Conservation (phyloP, 2,797 vertebrate species). For the Phoxinus dragarum region DNA sequence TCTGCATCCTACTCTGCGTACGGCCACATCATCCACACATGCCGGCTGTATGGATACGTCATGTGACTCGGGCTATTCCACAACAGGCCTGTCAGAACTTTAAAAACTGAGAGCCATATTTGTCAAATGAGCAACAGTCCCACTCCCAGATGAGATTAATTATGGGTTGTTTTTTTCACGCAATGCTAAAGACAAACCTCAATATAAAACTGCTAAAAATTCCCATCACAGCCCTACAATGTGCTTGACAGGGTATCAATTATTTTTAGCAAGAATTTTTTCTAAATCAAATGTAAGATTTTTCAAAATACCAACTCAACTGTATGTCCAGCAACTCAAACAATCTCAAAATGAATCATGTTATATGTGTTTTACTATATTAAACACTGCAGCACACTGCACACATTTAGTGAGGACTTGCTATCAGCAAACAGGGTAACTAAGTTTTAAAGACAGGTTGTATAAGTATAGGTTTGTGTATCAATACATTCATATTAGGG, state of each 20-base stretch:
- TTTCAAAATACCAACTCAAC: neutral
- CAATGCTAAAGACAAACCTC: slow-evolving; percentile 51
- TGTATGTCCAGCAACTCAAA: neutral
- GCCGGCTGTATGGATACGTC: slow-evolving; percentile 53
- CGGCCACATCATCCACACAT: slow-evolving; percentile 70
- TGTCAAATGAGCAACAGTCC: neutral
- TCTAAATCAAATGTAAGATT: neutral
- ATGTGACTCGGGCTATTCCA: neutral
- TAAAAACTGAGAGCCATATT: slow-evolving; percentile 39
- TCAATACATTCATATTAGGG: no score
- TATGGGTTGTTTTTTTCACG: neutral
- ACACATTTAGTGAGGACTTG: neutral
- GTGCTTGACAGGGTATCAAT: neutral
- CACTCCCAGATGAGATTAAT: neutral
- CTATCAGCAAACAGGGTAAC: no score
- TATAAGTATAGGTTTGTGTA: no score
- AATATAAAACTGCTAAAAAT: neutral
- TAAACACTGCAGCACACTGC: neutral
- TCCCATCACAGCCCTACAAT: neutral
- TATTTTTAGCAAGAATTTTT: neutral
- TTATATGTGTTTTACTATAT: neutral
- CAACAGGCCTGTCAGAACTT: neutral
- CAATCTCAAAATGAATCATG: neutral
- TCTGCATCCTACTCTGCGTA: slow-evolving; percentile 54
- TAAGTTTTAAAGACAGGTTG: no score